Percentiles rank a stretch among this genome's conserved stretches.
Conservation (phyloP, 2,888 invertebrate species). For the Kryphioiulus occultus region DNA sequence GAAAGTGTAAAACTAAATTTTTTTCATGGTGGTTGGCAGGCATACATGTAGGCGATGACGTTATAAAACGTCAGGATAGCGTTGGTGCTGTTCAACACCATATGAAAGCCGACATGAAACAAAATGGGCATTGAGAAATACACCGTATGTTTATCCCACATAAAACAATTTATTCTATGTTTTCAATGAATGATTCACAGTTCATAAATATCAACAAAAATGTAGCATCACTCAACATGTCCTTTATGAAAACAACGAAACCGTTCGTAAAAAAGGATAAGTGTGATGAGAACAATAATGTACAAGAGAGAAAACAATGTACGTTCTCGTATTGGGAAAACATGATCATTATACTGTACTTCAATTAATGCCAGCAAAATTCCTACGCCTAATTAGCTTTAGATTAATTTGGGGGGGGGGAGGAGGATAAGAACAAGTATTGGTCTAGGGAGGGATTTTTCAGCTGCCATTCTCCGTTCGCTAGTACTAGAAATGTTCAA, state of each 20-base stretch:
- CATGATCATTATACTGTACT: slow-evolving; percentile 14
- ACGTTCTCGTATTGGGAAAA: not conserved
- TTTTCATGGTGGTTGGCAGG: no score
- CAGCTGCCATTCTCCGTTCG: not conserved
- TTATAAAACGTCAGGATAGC: no score
- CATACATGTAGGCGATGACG: no score
- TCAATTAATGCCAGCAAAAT: slow-evolving; percentile 23
- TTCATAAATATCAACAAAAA: slow-evolving; percentile 9
- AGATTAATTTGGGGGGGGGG: not conserved
- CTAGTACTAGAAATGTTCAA: not conserved
- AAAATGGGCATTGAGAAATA: no score
- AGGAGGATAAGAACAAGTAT: slow-evolving; percentile 12
- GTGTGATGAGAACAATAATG: slow-evolving; percentile 23
- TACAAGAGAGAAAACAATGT: slow-evolving; percentile 17
- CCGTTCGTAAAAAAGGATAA: not conserved
- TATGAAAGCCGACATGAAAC: no score
- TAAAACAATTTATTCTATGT: slow-evolving; percentile 23
- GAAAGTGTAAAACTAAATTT: no score
- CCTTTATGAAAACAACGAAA: slow-evolving; percentile 9
- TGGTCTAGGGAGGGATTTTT: slow-evolving; percentile 23
- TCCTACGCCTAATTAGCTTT: slow-evolving; percentile 23
- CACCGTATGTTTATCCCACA: not conserved
- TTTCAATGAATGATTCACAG: slow-evolving; percentile 17
- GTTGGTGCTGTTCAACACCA: no score
- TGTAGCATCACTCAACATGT: slow-evolving; percentile 23